Evolutionary conservation across 2,888 invertebrate species (phyloP).

Genomic region (Magallana nippona): DNA sequence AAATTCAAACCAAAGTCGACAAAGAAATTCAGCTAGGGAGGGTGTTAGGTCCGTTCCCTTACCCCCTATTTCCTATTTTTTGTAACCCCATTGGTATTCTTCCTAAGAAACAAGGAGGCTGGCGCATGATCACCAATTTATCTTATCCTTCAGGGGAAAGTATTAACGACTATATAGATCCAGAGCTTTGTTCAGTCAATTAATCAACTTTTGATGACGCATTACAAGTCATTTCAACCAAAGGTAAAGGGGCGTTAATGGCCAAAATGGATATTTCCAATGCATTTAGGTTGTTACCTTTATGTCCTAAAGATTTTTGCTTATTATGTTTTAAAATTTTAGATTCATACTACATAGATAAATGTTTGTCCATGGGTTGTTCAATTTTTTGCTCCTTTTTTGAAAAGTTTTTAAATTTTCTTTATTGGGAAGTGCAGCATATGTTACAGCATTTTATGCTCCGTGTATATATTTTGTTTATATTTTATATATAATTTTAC

Average conservation of each 20-base stretch:
- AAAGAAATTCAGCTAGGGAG: no score
- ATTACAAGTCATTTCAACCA: background rate
- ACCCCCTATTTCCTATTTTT: no score
- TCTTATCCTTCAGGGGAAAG: no score
- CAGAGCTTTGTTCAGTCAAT: background rate
- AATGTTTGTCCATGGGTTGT: constrained; percentile 38
- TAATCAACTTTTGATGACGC: constrained; percentile 6
- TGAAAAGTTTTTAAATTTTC: constrained; percentile 34
- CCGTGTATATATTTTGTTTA: no score
- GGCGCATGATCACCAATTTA: no score
- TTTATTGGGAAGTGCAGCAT: constrained; percentile 27
- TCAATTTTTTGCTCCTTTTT: constrained; percentile 37
- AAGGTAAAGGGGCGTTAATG: background rate
- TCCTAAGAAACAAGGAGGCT: no score
- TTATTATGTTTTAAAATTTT: constrained; percentile 39
- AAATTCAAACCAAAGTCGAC: no score
- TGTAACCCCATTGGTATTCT: no score
- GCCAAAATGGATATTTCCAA: constrained; percentile 40
- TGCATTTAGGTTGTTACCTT: constrained; percentile 30
- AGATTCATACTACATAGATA: constrained; percentile 43
- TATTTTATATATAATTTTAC: no score
- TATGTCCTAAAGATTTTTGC: constrained; percentile 32
- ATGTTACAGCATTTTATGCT: no score
- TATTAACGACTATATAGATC: no score
- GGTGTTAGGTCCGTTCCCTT: no score